Conservation (phyloP, 2,888 invertebrate species). For the Carterocephalus palaemon region DNA sequence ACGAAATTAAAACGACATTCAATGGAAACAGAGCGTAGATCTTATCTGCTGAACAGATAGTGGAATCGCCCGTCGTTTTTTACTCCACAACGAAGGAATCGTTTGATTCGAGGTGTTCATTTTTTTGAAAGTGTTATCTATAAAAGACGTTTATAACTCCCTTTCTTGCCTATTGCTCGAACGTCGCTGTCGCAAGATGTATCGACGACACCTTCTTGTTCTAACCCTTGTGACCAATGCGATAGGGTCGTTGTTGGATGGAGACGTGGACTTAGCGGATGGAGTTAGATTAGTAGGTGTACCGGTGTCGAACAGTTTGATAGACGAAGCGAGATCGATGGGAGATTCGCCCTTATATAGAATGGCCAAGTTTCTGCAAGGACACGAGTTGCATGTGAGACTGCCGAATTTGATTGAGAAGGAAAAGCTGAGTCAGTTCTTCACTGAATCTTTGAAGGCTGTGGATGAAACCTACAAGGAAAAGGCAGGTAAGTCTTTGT, state of each 20-base stretch:
- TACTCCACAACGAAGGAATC: conserved; percentile 51
- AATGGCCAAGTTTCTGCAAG: conserved; percentile 83
- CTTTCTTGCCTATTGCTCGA: conserved; percentile 66
- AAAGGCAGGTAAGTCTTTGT: conserved; percentile 67
- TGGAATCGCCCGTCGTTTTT: conserved; percentile 49
- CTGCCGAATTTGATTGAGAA: conserved; percentile 84
- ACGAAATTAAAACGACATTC: conserved; percentile 21
- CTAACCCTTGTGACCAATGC: conserved; percentile 41
- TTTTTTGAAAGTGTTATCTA: conserved; percentile 73
- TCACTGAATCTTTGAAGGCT: conserved; percentile 74
- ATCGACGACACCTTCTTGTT: conserved; percentile 44
- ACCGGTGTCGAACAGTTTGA: conserved; percentile 67
- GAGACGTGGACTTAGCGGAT: conserved; percentile 79
- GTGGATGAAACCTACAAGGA: conserved; percentile 67
- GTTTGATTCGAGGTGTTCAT: conserved; percentile 50
- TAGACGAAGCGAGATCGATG: conserved; percentile 65
- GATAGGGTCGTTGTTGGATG: conserved; percentile 57
- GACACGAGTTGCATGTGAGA: conserved; percentile 85
- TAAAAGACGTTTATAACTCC: conserved; percentile 56
- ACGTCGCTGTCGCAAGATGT: conserved; percentile 56
- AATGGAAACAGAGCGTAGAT: conserved; percentile 39
- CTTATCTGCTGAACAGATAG: conserved; percentile 19
- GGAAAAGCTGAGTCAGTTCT: conserved; percentile 80
- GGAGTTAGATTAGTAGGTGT: conserved; percentile 82
- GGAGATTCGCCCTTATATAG: conserved; percentile 77